phyloP scores from a whole-genome alignment of 2,113 vertebrate genomes.

The Ranitomeya imitator region DNA sequence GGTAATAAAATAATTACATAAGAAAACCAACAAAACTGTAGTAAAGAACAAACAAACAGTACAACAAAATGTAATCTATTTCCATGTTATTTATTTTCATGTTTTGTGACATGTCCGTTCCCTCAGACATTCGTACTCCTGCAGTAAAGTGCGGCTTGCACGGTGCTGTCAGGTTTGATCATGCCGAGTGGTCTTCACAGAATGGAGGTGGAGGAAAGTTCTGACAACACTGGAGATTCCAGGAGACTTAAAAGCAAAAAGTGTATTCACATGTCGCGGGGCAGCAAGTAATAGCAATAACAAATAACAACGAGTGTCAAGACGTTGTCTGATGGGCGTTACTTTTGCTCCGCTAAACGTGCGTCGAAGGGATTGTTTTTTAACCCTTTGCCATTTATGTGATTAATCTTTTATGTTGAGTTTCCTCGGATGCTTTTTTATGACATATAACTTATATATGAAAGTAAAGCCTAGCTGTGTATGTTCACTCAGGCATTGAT shows the following conservation, averaged over 20 bases:
- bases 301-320: neutral
- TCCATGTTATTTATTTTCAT: neutral
- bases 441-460: too few relatives aligned
- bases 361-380: neutral
- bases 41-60: too few relatives aligned
- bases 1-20: too few relatives aligned
- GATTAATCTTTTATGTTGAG: neutral
- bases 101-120: neutral
- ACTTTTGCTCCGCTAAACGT: constrained; percentile 18
- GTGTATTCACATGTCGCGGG: constrained; percentile 7
- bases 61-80: too few relatives aligned
- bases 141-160: neutral
- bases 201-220: neutral
- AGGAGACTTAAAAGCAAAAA: constrained; percentile 29
- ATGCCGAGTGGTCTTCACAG: constrained; percentile 1
- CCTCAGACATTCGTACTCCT: neutral
- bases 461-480: too few relatives aligned
- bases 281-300: constrained; percentile 30
- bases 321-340: constrained; percentile 43
- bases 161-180: neutral
- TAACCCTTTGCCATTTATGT: neutral
- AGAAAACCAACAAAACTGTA: too few relatives aligned
- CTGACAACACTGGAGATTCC: constrained; percentile 7
- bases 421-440: too few relatives aligned
- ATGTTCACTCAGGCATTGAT: too few relatives aligned